Conservation (phyloP, 2,888 invertebrate genomes). For the Isotomurus palustris region DNA sequence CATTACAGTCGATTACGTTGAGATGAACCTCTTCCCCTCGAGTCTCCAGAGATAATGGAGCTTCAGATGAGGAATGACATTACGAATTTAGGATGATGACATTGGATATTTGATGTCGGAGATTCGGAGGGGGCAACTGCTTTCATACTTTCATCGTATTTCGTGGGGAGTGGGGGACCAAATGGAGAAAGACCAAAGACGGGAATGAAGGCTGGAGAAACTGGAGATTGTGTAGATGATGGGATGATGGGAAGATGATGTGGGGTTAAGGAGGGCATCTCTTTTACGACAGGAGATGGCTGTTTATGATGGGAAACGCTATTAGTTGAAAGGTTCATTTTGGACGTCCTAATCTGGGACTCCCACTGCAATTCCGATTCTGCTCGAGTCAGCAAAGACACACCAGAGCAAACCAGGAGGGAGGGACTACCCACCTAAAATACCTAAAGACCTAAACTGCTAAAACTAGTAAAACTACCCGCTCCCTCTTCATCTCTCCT, state of each 20-base stretch:
- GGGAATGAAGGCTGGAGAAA: not conserved
- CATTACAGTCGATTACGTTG: too few species aligned
- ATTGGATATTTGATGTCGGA: too few species aligned
- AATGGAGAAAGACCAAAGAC: not conserved
- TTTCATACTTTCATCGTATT: not conserved
- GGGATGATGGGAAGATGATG: not conserved
- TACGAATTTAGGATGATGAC: too few species aligned
- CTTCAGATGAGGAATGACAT: too few species aligned
- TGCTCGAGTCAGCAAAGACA: conserved; percentile 42
- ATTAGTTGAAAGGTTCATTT: conserved; percentile 46
- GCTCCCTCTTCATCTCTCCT: not conserved
- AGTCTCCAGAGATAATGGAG: too few species aligned
- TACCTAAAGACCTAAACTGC: not conserved
- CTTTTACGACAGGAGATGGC: conserved; percentile 43
- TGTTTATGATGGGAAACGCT: conserved; percentile 46
- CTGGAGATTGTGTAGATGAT: not conserved
- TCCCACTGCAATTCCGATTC: conserved; percentile 45
- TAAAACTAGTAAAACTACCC: not conserved
- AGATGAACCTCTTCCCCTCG: too few species aligned
- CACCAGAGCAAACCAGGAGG: too few species aligned
- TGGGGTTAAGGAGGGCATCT: conserved; percentile 13
- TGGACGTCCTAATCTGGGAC: conserved; percentile 45
- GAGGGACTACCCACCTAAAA: conserved; percentile 27
- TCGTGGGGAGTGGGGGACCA: not conserved
- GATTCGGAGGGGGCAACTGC: too few species aligned